These are phyloP conservation scores for Leuciscus idus DNA, from an alignment of 2,113 vertebrate species.

Conservation along the genomic window DNA sequence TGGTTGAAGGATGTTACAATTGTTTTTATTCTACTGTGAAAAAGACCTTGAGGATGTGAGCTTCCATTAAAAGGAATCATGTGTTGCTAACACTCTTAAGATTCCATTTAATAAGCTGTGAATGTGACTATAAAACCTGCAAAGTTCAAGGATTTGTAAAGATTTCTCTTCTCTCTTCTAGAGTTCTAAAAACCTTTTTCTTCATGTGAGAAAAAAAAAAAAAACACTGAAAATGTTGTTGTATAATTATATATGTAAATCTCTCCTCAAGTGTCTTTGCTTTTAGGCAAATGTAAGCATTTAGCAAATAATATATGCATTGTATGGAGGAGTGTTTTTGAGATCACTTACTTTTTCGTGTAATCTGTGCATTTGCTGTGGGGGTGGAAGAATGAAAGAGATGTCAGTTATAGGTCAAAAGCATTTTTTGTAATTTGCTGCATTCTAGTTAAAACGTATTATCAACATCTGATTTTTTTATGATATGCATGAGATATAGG, in stretches of 20 bases:
- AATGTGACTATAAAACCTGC: background rate
- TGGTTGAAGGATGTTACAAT: background rate
- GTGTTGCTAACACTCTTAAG: background rate
- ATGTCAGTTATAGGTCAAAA: background rate
- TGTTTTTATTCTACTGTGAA: background rate
- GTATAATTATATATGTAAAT: background rate
- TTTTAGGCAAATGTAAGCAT: background rate
- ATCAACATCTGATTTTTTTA: background rate
- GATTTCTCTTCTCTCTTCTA: background rate
- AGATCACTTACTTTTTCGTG: constrained; percentile 91
- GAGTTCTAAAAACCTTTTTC: background rate
- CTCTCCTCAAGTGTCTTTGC: background rate
- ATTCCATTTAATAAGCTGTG: background rate
- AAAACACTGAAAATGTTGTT: background rate
- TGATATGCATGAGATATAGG: background rate
- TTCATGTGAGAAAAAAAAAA: background rate
- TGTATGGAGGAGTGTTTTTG: background rate
- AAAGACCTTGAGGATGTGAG: constrained; percentile 8
- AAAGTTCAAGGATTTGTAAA: constrained; percentile 2
- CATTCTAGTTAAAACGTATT: background rate
- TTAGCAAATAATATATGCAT: background rate
- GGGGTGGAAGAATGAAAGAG: constrained; percentile 49
- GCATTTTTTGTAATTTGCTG: background rate
- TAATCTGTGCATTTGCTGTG: constrained; percentile 88
- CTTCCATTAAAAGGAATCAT: background rate